A percentile compares a stretch with the other conserved stretches of the same genome.
These are phyloP conservation scores for Pentalonia nigronervosa DNA, from an alignment of 1,140 invertebrate species.

Conservation along the genomic window DNA sequence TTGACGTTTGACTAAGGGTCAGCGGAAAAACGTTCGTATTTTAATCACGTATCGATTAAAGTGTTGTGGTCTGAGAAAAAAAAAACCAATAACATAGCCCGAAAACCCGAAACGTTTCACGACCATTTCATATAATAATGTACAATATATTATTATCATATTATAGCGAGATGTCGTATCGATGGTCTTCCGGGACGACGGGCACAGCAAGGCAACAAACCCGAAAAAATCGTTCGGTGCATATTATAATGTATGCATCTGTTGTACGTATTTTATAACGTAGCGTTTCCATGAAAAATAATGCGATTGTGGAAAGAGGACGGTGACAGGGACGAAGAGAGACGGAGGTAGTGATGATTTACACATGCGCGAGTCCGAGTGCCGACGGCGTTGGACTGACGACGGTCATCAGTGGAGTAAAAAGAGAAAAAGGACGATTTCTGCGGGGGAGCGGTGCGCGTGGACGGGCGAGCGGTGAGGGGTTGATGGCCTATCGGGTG, in stretches of 20 bases:
- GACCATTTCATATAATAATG: not conserved
- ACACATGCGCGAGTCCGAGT: not conserved
- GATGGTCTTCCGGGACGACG: conserved; percentile 23
- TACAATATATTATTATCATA: not conserved
- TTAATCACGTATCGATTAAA: conserved; percentile 14
- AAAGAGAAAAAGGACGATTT: not conserved
- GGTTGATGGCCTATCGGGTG: not conserved
- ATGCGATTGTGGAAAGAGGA: not conserved
- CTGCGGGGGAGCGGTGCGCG: not conserved
- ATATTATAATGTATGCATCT: not conserved
- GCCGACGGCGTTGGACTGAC: not conserved
- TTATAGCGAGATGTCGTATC: conserved; percentile 3
- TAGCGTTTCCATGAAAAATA: conserved; percentile 13
- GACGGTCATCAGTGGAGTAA: not conserved
- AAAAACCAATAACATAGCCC: not conserved
- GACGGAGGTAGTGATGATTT: not conserved
- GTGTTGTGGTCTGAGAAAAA: not conserved
- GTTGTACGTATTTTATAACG: not conserved
- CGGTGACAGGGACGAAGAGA: not conserved
- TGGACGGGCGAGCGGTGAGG: not conserved
- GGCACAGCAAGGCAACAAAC: not conserved
- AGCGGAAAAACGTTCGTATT: not conserved
- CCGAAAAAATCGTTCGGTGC: not conserved
- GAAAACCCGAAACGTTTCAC: not conserved
- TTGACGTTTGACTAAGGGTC: not conserved